A percentile compares a stretch with the other conserved stretches of the same genome.
Evolutionary conservation across 2,113 vertebrate species (phyloP).

Genomic region (Rhinopomastus cyanomelas): DNA sequence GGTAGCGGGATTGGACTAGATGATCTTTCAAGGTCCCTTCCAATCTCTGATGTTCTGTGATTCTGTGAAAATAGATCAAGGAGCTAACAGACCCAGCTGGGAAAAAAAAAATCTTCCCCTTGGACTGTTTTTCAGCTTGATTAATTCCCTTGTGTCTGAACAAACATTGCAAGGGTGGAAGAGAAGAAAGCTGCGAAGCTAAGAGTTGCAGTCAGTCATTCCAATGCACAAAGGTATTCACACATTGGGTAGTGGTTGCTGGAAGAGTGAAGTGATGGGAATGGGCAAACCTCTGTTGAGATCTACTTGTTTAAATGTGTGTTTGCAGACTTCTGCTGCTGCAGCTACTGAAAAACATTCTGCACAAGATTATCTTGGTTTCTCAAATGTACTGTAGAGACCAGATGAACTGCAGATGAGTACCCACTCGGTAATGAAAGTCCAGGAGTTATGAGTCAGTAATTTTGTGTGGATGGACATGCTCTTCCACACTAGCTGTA

Average conservation of each 20-base stretch:
- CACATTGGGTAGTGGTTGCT: neutral
- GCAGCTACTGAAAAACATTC: neutral
- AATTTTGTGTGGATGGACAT: neutral
- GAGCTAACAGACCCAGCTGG: neutral
- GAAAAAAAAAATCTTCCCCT: neutral
- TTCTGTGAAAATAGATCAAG: neutral
- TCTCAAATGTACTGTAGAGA: neutral
- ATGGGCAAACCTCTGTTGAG: neutral
- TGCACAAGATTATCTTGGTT: neutral
- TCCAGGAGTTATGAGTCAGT: neutral
- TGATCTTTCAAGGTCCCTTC: no score
- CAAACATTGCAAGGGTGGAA: neutral
- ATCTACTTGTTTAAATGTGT: neutral
- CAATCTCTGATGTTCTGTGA: no score
- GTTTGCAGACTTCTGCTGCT: neutral
- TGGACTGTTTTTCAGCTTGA: neutral
- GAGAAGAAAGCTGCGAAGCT: neutral
- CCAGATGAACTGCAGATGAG: neutral
- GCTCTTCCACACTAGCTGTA: neutral
- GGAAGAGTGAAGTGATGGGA: neutral
- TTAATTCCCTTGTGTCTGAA: neutral
- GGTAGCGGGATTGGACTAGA: no score
- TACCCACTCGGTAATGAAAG: neutral
- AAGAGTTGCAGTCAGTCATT: neutral
- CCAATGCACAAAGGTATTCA: neutral